Base-by-base conservation (phyloP, 2,888 invertebrate species). In the Rhopalosiphum nymphaeae region DNA sequence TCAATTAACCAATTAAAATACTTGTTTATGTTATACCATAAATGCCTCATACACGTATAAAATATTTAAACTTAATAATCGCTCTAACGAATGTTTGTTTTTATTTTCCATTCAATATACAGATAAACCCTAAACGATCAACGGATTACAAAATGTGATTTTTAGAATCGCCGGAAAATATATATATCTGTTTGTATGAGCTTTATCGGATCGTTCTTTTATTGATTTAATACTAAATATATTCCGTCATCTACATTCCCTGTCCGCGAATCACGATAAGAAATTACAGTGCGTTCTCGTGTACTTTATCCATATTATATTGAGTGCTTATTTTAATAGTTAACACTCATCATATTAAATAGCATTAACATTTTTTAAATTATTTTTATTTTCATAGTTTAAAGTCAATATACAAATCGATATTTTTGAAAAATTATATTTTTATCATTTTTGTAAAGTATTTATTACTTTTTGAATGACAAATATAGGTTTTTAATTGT, bases 121-220 rank as follows among this genome's bases (percentile, higher is more conserved):
- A 36, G 7, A 36, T 78, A 78, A 78, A 36, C 78, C 36, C 78
- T 36, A 78, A 78, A 78, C 78, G 78, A 21, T 21, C 36, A 36
- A 78, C 9, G 78, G 78, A 36, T 78, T 78, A 78, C 42, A 85
- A 44, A 85, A 85, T 44, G 85, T 26, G 85, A 85, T 85, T 85
- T 85, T 85, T 29, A 85, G 26, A 85, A 85, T 44, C 26, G 26
- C 44, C 13, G 44, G 10, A 44, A 85, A 85, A 85, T 85, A 85
- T 44, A 85, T 85, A 25, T 26, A 36, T 25, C 42, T 44, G 85
- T 44, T 44, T 85, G 26, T 85, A 36, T 44, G 13, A 78, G 21
- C 21, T 78, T 36, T 36, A 36, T 36, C 78, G 36, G 78, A 36
- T 78, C 36, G 36, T 36, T 78, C 78, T 7, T 78, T 36, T 21